Conservation (phyloP, 2,888 invertebrate species). For the Aelia acuminata region DNA sequence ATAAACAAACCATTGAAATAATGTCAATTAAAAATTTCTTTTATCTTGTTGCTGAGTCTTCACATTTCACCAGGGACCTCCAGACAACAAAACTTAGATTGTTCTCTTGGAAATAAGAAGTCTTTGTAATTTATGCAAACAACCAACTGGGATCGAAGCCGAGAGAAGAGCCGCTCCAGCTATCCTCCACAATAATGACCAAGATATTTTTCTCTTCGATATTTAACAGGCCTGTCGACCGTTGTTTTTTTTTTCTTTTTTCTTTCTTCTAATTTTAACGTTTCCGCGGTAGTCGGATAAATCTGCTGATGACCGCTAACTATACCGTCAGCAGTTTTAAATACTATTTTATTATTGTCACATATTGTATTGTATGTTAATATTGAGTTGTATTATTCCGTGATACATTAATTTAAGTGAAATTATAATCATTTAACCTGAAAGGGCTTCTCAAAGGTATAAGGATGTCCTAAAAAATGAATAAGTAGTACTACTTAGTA, state of each 20-base stretch:
- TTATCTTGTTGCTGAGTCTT: not conserved
- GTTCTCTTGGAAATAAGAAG: slow-evolving; percentile 7
- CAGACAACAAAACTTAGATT: not conserved
- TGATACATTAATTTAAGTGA: too few species aligned
- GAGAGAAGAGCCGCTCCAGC: not conserved
- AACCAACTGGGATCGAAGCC: not conserved
- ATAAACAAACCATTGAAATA: not conserved
- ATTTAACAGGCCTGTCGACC: not conserved
- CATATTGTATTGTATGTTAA: too few species aligned
- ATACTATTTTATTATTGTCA: not conserved
- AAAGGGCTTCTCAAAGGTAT: too few species aligned
- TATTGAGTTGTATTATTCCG: too few species aligned
- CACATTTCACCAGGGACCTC: not conserved
- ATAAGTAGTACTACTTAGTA: too few species aligned
- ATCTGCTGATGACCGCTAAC: too few species aligned
- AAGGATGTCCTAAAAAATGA: too few species aligned
- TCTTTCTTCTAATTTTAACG: not conserved
- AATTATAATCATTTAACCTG: too few species aligned
- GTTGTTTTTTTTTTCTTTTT: not conserved
- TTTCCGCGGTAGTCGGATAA: too few species aligned
- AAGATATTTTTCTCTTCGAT: not conserved
- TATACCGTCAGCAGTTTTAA: not conserved
- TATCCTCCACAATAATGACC: not conserved
- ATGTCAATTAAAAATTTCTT: not conserved
- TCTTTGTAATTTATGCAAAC: slow-evolving; percentile 10